Base-by-base conservation (phyloP, 2,797 vertebrate genomes). In the Falco rusticolus region DNA sequence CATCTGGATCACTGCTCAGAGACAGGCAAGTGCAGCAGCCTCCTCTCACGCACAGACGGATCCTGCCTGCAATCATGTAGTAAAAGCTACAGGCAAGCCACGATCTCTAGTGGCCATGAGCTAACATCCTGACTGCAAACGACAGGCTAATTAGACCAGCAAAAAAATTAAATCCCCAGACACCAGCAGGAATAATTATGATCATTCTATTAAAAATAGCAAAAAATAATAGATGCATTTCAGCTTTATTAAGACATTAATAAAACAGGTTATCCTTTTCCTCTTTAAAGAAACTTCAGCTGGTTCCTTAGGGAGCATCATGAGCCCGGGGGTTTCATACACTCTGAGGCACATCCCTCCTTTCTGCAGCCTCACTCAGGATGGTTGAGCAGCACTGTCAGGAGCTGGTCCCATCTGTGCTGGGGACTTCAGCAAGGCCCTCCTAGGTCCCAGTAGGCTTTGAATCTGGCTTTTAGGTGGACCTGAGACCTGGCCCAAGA, bases 1-100 rank as follows among this genome's bases (percentile, higher is more conserved):
- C 68, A 99, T 99, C 98, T 99, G 99, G 99, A 99, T 99, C 98
- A 99, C 99, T 0, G 99, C 99, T 5, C 99, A 99, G 98, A 98
- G 98, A 95, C 99, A 99, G 98, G 99, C 99, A 94, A 96, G 96
- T 51, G 70, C 1, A 0, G 60, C 82, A 13, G n/a, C 65, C 92
- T 51, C 71, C 77, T 24, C 6, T 0, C 66, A 22, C 2, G 1
- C 72, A 7, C 84, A 29, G 47, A 9, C 64, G 3, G 54, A 1
- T 1, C 76, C 79, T 17, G 12, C 47, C 85, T 20, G 41, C 63
- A 5, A 11, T 2, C 43, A 6, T 3, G 48, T 13, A 34, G 61
- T 4, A 24, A 68, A 47, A 94, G 89, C 95, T 2, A 20, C 39
- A 6, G 84, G 75, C 75, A 29, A 63, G 84, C 86, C 92, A 78